A percentile compares a stretch with the other conserved stretches of the same genome.
These are phyloP conservation scores for Syngnathus scovelli DNA, from an alignment of 2,113 vertebrate genomes.

Conservation along the genomic window DNA sequence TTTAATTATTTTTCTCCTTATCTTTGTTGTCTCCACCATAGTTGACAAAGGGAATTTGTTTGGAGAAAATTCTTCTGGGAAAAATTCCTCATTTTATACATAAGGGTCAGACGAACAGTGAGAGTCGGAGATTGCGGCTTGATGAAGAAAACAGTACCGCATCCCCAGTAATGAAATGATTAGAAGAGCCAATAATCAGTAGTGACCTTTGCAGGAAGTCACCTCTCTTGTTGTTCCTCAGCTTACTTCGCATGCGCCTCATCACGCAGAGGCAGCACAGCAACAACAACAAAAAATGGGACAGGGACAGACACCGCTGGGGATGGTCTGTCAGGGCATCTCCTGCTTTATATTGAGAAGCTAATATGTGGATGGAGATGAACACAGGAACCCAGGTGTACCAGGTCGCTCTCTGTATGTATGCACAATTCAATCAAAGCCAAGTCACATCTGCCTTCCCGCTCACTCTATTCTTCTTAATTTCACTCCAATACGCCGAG, in stretches of 20 bases:
- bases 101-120: no score
- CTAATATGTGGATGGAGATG: conserved; percentile 52
- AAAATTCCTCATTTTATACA: neutral
- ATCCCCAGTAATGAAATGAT: neutral
- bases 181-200: neutral
- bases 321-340: conserved; percentile 40
- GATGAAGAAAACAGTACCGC: no score
- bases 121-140: no score
- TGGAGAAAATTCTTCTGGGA: neutral
- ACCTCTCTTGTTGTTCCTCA: neutral
- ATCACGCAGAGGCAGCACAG: neutral
- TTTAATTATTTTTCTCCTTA: neutral
- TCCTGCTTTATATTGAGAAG: conserved; percentile 55
- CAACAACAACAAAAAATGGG: neutral
- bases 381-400: conserved; percentile 62
- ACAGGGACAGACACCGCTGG: conserved; percentile 3
- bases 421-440: conserved; percentile 59
- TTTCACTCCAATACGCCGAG: conserved; percentile 46
- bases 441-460: conserved; percentile 31
- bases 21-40: neutral
- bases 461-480: conserved; percentile 42
- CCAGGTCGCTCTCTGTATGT: conserved; percentile 39
- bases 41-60: neutral
- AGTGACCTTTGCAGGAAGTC: neutral
- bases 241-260: neutral